These are phyloP conservation scores for Lucilia sericata DNA, from an alignment of 1,140 invertebrate species.

Conservation along the genomic window DNA sequence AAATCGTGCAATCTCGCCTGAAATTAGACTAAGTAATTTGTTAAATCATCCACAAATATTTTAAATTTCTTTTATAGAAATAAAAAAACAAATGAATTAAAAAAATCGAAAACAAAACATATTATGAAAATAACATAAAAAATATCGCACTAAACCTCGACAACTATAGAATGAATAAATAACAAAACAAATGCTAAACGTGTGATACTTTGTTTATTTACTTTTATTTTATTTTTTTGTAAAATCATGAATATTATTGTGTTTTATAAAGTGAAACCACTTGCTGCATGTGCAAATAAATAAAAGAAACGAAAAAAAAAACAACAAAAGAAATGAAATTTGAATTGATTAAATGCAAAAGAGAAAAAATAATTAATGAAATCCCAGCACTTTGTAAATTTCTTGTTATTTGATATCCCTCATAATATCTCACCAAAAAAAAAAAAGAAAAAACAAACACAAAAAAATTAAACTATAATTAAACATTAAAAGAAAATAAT, in stretches of 20 bases:
- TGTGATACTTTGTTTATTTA: not conserved
- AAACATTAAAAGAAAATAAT: not conserved
- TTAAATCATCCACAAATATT: not conserved
- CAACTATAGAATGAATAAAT: not conserved
- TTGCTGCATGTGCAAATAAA: slow-evolving; percentile 18
- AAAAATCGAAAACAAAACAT: not conserved
- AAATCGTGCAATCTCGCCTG: not conserved
- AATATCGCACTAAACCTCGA: not conserved
- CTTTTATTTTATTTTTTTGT: not conserved
- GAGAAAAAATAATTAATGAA: not conserved
- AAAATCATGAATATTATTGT: not conserved
- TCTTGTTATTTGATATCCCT: not conserved
- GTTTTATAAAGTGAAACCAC: not conserved
- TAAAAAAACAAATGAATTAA: not conserved
- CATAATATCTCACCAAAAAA: not conserved
- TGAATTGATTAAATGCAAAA: not conserved
- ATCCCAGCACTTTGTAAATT: slow-evolving; percentile 5
- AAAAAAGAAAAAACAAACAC: not conserved
- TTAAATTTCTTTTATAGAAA: not conserved
- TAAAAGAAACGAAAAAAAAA: not conserved
- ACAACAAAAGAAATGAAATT: not conserved
- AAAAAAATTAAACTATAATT: not conserved
- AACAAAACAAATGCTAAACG: not conserved
- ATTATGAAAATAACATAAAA: not conserved
- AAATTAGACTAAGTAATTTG: not conserved